Base-by-base conservation (phyloP, 2,888 invertebrate genomes). In the Habrosyne pyritoides region DNA sequence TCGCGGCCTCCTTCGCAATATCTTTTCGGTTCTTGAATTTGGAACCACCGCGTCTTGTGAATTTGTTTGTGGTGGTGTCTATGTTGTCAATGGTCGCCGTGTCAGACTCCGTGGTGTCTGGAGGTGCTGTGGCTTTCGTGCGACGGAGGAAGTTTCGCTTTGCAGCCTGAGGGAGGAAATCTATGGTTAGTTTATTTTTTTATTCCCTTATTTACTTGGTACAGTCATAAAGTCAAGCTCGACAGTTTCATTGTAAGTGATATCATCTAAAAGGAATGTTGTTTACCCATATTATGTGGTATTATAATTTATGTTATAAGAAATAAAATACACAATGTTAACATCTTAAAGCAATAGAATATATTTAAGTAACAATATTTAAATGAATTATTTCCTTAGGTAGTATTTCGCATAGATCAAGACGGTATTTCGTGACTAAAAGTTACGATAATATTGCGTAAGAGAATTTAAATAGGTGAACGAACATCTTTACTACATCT, bases 81-180 rank as follows among this genome's bases (percentile, higher is more conserved):
- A 64, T 69, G 65, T 76, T 75, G 52, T 76, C 75, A 52, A 79
- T 76, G 60, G 73, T 63, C 2, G 33, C 33, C 33, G 76, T 66
- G 49, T 75, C 70, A 8, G 42, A 14, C 51, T 83, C 86, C 21
- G 82, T 74, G 62, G 77, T 74, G 56, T 83, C 80, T 30, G 89
- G 84, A 10, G 84, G 74, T 0, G 86, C 73, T 1, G 91, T 88
- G 24, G 89, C 83, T 74, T 89, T 90, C 55, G 89, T 91, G 61
- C 91, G 90, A 1, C 90, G 85, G 55, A 83, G 81, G 86, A 91
- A 90, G 63, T 77, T 79, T 53, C 88, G 84, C 60, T 83, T 87
- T 52, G 73, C 65, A 51, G 73, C 73, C 91, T 91, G 88, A 56
- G 68, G 79, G 75, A 66, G 63, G 67, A 78, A 64, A 18, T 42